Conservation (phyloP, 2,797 vertebrate genomes). For the Australoheros facetus region DNA sequence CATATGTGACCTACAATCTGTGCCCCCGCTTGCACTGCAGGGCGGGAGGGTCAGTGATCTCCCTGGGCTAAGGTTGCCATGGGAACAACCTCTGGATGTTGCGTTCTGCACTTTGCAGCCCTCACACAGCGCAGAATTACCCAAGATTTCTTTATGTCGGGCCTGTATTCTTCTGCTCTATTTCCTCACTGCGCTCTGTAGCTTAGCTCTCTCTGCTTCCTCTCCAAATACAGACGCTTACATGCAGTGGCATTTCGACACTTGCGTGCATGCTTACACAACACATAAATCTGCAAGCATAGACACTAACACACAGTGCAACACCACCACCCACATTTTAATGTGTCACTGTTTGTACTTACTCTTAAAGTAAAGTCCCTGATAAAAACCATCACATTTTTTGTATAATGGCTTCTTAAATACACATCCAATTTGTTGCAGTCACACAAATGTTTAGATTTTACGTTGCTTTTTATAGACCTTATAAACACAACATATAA, state of each 20-base stretch:
- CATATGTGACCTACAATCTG: slow-evolving; percentile 86
- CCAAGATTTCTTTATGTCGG: slow-evolving; percentile 76
- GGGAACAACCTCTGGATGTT: slow-evolving; percentile 84
- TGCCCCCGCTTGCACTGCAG: slow-evolving; percentile 68
- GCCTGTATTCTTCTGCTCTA: slow-evolving; percentile 81
- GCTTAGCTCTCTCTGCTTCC: slow-evolving; percentile 48
- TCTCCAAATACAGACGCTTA: slow-evolving; percentile 23
- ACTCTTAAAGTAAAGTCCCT: neutral
- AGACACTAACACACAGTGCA: neutral
- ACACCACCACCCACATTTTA: neutral
- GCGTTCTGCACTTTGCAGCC: slow-evolving; percentile 60
- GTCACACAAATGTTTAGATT: neutral
- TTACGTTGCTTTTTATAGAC: neutral
- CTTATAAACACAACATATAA: slow-evolving; percentile 2
- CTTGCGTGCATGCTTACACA: slow-evolving; percentile 24
- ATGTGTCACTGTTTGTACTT: neutral
- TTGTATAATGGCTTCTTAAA: neutral
- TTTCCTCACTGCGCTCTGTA: slow-evolving; percentile 68
- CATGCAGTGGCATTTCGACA: slow-evolving; percentile 36
- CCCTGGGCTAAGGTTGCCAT: slow-evolving; percentile 84
- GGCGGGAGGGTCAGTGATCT: slow-evolving; percentile 79
- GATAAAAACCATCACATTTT: neutral
- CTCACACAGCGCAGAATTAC: slow-evolving; percentile 71
- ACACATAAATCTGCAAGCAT: neutral
- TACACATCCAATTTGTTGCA: neutral